A percentile compares a stretch with the other conserved stretches of the same genome.
phyloP scores from a whole-genome alignment of 2,888 invertebrate species.

The Nephrotoma flavescens region DNA sequence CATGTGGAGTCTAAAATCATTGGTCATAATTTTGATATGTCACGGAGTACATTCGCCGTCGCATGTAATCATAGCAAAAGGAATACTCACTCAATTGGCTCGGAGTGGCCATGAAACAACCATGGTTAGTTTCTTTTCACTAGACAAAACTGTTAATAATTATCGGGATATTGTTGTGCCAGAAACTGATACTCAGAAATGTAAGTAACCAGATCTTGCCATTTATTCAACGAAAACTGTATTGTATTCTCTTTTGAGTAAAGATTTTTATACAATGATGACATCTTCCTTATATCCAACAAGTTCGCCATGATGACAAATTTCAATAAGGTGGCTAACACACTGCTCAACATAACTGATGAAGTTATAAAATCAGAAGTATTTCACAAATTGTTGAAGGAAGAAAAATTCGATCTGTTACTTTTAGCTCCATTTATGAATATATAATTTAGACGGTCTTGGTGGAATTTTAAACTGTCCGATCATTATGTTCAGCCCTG shows the following conservation, averaged over 20 bases:
- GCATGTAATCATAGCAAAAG: background rate
- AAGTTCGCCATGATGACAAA: too few species aligned
- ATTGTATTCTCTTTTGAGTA: too few species aligned
- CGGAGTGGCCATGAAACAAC: background rate
- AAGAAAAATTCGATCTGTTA: background rate
- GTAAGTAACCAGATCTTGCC: background rate
- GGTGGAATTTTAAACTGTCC: slow-evolving; percentile 19
- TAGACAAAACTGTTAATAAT: background rate
- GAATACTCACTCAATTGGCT: background rate
- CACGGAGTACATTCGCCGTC: background rate
- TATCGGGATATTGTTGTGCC: background rate
- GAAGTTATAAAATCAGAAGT: background rate
- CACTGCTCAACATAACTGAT: background rate
- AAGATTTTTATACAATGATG: too few species aligned
- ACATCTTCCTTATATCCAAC: too few species aligned
- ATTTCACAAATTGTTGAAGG: background rate
- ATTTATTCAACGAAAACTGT: too few species aligned
- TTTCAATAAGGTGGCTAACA: too few species aligned
- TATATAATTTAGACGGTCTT: slow-evolving; percentile 19
- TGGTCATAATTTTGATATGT: too few species aligned
- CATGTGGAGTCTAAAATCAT: too few species aligned
- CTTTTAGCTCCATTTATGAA: slow-evolving; percentile 16
- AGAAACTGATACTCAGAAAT: background rate
- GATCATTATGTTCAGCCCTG: slow-evolving; percentile 27
- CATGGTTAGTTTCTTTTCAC: background rate